A percentile compares a stretch with the other conserved stretches of the same genome.
Evolutionary conservation across 2,888 invertebrate genomes (phyloP).

Genomic region (Anthophora plumipes): DNA sequence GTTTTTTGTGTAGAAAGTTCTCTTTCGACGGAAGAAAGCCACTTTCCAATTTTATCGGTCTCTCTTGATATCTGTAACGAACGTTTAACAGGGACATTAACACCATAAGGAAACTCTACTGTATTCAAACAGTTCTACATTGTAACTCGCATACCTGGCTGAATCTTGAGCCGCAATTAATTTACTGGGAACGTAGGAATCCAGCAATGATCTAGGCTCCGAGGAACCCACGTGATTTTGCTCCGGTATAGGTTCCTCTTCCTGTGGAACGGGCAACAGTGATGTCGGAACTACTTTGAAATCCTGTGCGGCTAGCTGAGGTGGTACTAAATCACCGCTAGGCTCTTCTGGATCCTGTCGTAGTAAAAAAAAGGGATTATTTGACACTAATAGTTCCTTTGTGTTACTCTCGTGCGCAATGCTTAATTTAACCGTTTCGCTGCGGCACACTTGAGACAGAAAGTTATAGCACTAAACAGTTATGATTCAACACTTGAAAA

Average conservation of each 20-base stretch:
- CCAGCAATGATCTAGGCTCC: slow-evolving; percentile 85
- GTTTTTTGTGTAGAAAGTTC: slow-evolving; percentile 79
- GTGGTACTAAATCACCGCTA: slow-evolving; percentile 71
- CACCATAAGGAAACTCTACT: not conserved
- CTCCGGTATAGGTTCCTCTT: slow-evolving; percentile 68
- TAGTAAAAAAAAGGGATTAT: not conserved
- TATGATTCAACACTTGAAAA: no score
- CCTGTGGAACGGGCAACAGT: slow-evolving; percentile 68
- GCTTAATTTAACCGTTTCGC: no score
- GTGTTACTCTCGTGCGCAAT: no score
- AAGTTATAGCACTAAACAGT: no score
- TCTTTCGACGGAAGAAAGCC: slow-evolving; percentile 83
- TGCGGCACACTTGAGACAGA: no score
- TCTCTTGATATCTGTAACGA: slow-evolving; percentile 79
- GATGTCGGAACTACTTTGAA: slow-evolving; percentile 71
- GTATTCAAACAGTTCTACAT: no score
- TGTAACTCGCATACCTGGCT: slow-evolving; percentile 74
- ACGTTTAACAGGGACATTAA: no score
- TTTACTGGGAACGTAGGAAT: slow-evolving; percentile 85
- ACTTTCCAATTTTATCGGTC: slow-evolving; percentile 80
- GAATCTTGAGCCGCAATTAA: slow-evolving; percentile 81
- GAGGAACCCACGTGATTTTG: slow-evolving; percentile 68
- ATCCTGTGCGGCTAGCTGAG: slow-evolving; percentile 75
- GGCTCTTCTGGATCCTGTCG: slow-evolving; percentile 70
- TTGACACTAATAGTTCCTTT: no score